Percentiles rank a stretch among this genome's conserved stretches.
phyloP scores from a whole-genome alignment of 2,113 vertebrate species.

The Erinaceus europaeus region DNA sequence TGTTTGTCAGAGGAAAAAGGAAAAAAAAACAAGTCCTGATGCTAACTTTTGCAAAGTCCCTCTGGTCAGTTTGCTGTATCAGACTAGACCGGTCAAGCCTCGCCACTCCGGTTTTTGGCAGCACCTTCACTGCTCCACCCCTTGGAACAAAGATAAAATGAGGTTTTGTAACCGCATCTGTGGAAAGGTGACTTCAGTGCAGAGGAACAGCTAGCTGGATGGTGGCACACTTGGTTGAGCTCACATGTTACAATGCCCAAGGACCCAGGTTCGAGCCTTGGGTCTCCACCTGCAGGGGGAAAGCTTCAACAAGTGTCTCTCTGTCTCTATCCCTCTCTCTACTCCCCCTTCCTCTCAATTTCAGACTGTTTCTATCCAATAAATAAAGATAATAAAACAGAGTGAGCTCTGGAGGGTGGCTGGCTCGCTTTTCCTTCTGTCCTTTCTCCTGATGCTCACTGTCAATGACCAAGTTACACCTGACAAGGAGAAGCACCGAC shows the following conservation, averaged over 20 bases:
- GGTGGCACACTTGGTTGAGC: conserved; percentile 17
- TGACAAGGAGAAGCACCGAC: background rate
- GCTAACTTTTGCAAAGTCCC: conserved; percentile 46
- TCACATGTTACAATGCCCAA: conserved; percentile 8
- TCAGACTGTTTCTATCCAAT: too few relatives aligned
- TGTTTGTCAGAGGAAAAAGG: conserved; percentile 8
- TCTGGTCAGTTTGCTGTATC: conserved; percentile 36
- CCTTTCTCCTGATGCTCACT: background rate
- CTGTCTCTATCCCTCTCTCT: too few relatives aligned
- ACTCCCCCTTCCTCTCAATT: too few relatives aligned
- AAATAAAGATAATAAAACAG: conserved; percentile 53
- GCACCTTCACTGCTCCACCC: background rate
- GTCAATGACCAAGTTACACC: background rate
- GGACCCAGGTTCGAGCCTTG: background rate
- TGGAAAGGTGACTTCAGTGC: conserved; percentile 27
- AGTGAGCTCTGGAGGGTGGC: background rate
- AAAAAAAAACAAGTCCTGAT: background rate
- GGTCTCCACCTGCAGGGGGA: too few relatives aligned
- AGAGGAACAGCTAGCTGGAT: background rate
- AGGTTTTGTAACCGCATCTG: conserved; percentile 46
- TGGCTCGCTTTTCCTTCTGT: background rate
- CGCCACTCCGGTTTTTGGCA: conserved; percentile 13
- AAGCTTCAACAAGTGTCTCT: too few relatives aligned
- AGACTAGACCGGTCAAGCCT: background rate
- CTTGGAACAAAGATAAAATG: conserved; percentile 26